A percentile compares a stretch with the other conserved stretches of the same genome.
phyloP scores from a whole-genome alignment of 2,113 vertebrate species.

The Hemiscyllium ocellatum region DNA sequence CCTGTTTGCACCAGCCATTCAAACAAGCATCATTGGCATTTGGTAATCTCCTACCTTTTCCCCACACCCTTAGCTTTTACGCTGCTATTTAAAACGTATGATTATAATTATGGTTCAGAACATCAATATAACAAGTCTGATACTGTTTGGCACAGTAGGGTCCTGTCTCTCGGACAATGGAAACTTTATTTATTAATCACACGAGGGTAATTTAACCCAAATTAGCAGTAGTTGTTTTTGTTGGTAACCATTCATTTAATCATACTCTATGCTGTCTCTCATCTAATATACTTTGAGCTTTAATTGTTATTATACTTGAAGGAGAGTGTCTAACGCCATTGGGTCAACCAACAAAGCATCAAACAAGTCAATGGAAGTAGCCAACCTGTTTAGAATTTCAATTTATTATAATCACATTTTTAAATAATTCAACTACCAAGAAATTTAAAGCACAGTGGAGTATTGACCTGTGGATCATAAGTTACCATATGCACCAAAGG shows the following conservation, averaged over 20 bases:
- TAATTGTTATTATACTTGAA: neutral
- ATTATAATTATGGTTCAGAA: neutral
- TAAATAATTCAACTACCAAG: neutral
- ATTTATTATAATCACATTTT: neutral
- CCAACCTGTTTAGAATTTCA: neutral
- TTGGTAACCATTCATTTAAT: neutral
- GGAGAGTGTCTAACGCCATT: neutral
- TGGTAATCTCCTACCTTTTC: too few species aligned
- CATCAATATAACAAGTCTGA: neutral
- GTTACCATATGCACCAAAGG: too few species aligned
- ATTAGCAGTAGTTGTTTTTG: neutral
- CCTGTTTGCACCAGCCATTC: too few species aligned
- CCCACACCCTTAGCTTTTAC: too few species aligned
- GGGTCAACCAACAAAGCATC: neutral
- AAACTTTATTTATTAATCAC: neutral
- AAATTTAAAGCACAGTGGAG: neutral
- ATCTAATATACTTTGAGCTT: neutral
- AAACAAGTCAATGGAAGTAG: neutral
- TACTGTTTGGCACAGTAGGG: neutral
- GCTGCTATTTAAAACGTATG: neutral
- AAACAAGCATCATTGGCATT: too few species aligned
- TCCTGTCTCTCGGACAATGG: neutral
- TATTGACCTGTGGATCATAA: neutral
- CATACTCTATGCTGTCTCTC: neutral
- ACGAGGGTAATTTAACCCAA: neutral